Evolutionary conservation across 1,140 invertebrate species (phyloP).

Genomic region (Leptinotarsa lineolata): DNA sequence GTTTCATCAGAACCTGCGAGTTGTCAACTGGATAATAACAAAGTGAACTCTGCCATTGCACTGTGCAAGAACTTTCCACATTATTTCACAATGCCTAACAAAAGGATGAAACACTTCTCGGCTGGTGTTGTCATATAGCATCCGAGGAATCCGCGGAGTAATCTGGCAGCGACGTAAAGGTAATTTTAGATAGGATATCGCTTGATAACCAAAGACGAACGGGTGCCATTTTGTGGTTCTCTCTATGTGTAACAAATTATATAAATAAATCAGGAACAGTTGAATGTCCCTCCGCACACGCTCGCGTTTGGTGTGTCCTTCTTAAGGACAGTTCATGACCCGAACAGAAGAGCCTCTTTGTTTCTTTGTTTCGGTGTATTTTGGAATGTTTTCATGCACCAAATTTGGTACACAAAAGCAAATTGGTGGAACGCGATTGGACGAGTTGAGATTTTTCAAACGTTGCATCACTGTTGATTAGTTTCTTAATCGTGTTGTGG

Average conservation of each 20-base stretch:
- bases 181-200: slow-evolving; percentile 14
- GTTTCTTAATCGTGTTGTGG: no score
- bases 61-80: slow-evolving; percentile 20
- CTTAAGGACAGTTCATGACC: not conserved
- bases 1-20: slow-evolving; percentile 17
- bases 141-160: slow-evolving; percentile 14
- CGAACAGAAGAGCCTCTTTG: not conserved
- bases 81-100: slow-evolving; percentile 22
- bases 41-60: slow-evolving; percentile 2
- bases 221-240: slow-evolving; percentile 27
- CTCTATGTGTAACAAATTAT: slow-evolving; percentile 17
- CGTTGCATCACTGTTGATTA: no score
- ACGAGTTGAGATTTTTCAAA: no score
- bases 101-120: slow-evolving; percentile 16
- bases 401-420: no score
- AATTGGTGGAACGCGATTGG: no score
- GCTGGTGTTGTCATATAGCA: slow-evolving; percentile 26
- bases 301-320: not conserved
- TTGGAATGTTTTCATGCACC: no score
- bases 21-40: slow-evolving; percentile 22
- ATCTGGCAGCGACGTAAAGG: slow-evolving; percentile 20
- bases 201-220: slow-evolving; percentile 5
- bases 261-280: slow-evolving; percentile 22
- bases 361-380: not conserved
- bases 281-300: not conserved